Conservation (phyloP, 2,888 invertebrate genomes). For the Ypsolopha scabrella region DNA sequence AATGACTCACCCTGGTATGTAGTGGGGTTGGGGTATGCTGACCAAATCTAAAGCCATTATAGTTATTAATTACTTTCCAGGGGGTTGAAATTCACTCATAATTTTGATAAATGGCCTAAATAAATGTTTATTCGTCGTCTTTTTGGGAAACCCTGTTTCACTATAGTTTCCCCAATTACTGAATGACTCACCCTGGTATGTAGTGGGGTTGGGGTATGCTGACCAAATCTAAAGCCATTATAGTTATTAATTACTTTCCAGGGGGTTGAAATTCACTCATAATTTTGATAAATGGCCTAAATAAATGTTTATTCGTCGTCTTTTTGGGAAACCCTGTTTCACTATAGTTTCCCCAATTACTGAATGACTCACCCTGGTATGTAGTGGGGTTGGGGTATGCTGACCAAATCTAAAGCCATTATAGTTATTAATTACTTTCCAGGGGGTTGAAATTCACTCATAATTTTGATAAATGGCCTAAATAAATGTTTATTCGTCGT, state of each 20-base stretch:
- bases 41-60: slow-evolving; percentile 69
- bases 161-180: too few species aligned
- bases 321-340: too few species aligned
- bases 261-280: slow-evolving; percentile 18
- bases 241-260: slow-evolving; percentile 7
- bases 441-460: slow-evolving; percentile 17
- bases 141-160: too few species aligned
- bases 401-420: slow-evolving; percentile 69
- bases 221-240: slow-evolving; percentile 68
- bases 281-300: too few species aligned
- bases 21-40: slow-evolving; percentile 78
- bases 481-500: too few species aligned
- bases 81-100: slow-evolving; percentile 20
- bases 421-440: slow-evolving; percentile 9
- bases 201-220: slow-evolving; percentile 79
- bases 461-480: slow-evolving; percentile 21
- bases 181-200: slow-evolving; percentile 75
- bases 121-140: too few species aligned
- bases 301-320: too few species aligned
- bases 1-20: slow-evolving; percentile 76
- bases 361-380: slow-evolving; percentile 75
- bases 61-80: neutral
- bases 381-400: slow-evolving; percentile 78
- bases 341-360: neutral
- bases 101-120: too few species aligned